A percentile compares a stretch with the other conserved stretches of the same genome.
phyloP scores from a whole-genome alignment of 2,797 vertebrate species.

The Gouania willdenowi region DNA sequence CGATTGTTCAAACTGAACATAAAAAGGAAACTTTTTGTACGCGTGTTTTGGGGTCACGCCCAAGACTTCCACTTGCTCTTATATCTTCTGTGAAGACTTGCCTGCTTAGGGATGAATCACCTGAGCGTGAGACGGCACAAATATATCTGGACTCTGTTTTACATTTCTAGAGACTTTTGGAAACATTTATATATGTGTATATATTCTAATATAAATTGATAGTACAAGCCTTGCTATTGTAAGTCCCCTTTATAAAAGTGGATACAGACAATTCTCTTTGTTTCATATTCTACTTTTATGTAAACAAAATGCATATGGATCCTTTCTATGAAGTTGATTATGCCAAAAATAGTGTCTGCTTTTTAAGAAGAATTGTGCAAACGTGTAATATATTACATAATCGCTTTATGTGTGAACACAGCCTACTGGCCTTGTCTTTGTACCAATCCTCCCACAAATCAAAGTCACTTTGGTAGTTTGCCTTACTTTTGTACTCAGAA shows the following conservation, averaged over 20 bases:
- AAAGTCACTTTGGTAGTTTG: constrained; percentile 52
- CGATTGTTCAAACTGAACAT: constrained; percentile 66
- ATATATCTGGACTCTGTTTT: constrained; percentile 76
- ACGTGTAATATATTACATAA: constrained; percentile 73
- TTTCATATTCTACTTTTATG: constrained; percentile 59
- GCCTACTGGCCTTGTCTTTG: constrained; percentile 59
- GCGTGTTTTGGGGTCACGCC: constrained; percentile 39
- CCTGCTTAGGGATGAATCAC: constrained; percentile 66
- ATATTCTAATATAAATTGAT: constrained; percentile 59
- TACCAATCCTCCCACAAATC: constrained; percentile 44
- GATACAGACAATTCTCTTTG: constrained; percentile 57
- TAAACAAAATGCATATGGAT: constrained; percentile 61
- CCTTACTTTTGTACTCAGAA: constrained; percentile 62
- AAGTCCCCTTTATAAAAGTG: constrained; percentile 59
- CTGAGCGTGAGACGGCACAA: constrained; percentile 66
- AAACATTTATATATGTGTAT: constrained; percentile 74
- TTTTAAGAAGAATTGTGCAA: constrained; percentile 61
- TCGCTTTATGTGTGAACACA: constrained; percentile 63
- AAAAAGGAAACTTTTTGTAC: constrained; percentile 28
- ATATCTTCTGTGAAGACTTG: constrained; percentile 96
- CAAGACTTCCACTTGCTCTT: constrained; percentile 49
- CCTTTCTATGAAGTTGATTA: constrained; percentile 69
- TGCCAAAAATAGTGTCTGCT: constrained; percentile 75
- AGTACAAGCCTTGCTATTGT: constrained; percentile 68
- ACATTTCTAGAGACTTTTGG: constrained; percentile 74